Percentiles rank a stretch among this genome's conserved stretches.
Conservation (phyloP, 2,797 vertebrate species). For the Eidolon dupreanum region DNA sequence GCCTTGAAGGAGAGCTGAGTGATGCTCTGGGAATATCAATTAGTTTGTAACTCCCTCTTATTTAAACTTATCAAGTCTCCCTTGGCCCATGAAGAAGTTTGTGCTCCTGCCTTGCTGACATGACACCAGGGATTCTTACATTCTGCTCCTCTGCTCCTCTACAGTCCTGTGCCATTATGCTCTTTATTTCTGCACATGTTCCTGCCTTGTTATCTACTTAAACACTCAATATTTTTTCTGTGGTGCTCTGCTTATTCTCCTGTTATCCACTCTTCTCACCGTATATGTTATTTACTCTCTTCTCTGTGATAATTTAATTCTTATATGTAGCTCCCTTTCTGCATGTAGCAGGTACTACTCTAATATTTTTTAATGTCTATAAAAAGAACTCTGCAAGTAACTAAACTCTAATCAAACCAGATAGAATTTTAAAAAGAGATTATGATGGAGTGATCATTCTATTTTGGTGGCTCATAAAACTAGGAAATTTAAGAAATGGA, state of each 20-base stretch:
- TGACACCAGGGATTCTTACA: no score
- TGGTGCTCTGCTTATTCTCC: background rate
- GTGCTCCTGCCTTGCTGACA: fast-evolving
- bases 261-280: fast-evolving
- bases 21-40: background rate
- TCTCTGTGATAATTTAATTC: background rate
- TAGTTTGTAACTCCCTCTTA: fast-evolving
- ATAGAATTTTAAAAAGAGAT: no score
- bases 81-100: background rate
- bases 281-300: background rate
- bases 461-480: background rate
- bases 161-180: fast-evolving
- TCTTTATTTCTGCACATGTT: background rate
- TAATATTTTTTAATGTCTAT: background rate
- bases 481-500: background rate
- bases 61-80: background rate
- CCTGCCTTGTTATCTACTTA: no score
- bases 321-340: background rate
- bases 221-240: background rate
- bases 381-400: background rate
- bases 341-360: background rate
- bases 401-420: background rate
- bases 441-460: background rate
- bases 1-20: fast-evolving
- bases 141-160: background rate